Conservation (phyloP, 2,113 vertebrate genomes). For the Porphyrio hochstetteri region DNA sequence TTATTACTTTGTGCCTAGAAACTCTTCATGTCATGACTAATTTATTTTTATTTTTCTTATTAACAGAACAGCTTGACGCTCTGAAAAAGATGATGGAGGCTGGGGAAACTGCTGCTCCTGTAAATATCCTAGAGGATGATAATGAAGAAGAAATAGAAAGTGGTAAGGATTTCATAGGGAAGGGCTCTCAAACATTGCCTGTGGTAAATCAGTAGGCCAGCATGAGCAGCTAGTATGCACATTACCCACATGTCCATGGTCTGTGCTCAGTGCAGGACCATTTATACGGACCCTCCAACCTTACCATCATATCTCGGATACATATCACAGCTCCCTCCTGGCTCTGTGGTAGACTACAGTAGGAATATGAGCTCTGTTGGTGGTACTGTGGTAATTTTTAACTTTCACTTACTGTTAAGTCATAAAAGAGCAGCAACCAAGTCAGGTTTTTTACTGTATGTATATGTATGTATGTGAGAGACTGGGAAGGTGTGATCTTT, state of each 20-base stretch:
- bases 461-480: not conserved
- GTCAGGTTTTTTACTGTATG: not conserved
- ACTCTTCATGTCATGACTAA: not conserved
- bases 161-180: slow-evolving; percentile 72
- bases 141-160: slow-evolving; percentile 93
- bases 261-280: not conserved
- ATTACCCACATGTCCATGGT: accelerated
- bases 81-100: slow-evolving; percentile 98
- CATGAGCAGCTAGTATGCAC: not conserved
- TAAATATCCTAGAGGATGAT: slow-evolving; percentile 93
- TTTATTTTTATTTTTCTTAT: slow-evolving; percentile 22
- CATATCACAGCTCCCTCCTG: not conserved
- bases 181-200: not conserved
- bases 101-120: slow-evolving; percentile 90
- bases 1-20: not conserved
- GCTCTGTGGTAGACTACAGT: not conserved
- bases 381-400: not conserved
- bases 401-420: not conserved
- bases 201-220: not conserved
- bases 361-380: not conserved
- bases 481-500: not conserved
- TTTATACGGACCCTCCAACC: not conserved
- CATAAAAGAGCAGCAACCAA: not conserved
- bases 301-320: not conserved
- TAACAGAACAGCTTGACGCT: slow-evolving; percentile 93